Evolutionary conservation across 35 echinoderm and acorn worm species (phyloP).

Genomic region (Apostichopus japonicus): DNA sequence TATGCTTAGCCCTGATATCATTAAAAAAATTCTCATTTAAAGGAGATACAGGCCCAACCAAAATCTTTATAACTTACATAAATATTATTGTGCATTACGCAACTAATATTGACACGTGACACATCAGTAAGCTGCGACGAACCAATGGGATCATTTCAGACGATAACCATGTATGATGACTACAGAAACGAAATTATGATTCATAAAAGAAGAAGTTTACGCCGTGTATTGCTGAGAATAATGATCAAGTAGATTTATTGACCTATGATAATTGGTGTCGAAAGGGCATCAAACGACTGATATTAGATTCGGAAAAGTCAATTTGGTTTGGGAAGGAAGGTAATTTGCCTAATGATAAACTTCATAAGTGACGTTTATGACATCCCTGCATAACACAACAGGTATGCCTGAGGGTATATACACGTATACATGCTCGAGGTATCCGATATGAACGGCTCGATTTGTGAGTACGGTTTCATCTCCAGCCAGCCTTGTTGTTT

Average conservation of each 20-base stretch:
- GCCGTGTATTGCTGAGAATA: not conserved
- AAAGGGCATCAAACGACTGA: not conserved
- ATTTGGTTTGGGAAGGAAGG: slow-evolving; percentile 27
- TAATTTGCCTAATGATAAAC: slow-evolving; percentile 30
- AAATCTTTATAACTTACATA: no score
- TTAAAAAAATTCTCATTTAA: not conserved
- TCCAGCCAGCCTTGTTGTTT: no score
- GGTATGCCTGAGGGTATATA: no score
- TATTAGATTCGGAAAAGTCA: slow-evolving; percentile 45
- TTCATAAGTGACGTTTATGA: slow-evolving; percentile 18
- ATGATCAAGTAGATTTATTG: slow-evolving; percentile 15
- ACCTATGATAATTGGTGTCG: slow-evolving; percentile 46
- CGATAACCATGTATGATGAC: not conserved
- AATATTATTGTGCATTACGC: not conserved
- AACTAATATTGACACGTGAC: not conserved
- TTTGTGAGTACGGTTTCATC: no score
- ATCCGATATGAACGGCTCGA: no score
- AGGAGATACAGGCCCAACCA: no score
- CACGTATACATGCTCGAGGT: no score
- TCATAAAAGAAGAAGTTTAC: slow-evolving; percentile 23
- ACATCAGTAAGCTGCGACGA: no score
- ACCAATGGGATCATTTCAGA: not conserved
- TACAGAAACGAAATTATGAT: not conserved
- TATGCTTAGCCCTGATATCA: no score
- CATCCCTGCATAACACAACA: not conserved